Evolutionary conservation across 2,113 vertebrate genomes (phyloP), one percentile per base, ranked within the genome.

Genomic region (Scopus umbretta): DNA sequence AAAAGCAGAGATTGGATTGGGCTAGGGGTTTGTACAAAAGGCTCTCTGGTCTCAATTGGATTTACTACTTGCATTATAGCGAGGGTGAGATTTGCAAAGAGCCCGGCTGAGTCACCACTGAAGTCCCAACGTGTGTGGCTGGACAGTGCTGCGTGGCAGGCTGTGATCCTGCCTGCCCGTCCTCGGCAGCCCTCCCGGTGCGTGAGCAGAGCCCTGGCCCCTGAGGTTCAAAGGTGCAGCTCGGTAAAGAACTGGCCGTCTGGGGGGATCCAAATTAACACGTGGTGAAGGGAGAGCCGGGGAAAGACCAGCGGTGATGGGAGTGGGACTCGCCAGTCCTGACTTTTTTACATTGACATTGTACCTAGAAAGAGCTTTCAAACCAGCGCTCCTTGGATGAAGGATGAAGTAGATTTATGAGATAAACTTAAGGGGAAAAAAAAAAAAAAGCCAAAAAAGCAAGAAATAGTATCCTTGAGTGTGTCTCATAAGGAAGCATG

Each of bases 51-150:
- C 16, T 88, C 15, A 13, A 1, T 27, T 38, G 12, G 36, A 10
- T 10, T 13, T 59, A 43, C 72, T 62, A n/a, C 17, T 83, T 76
- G 8, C 5, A 7, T 52, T 70, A 10, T 19, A 58, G 12, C 47
- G 32, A 50, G 10, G 58, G 26, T 10, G 30, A 45, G 17, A 6
- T 70, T 90, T 83, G 30, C 16, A 56, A 59, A 65, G 43, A 76
- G 30, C 22, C 25, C 17, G 2, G 10, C 38, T 2, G 16, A 58
- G 45, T 78, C 5, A 4, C 23, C 1, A 0, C 19, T 67, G 10
- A 56, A 5, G 19, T 58, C 42, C 30, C 17, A 3, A 1, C 15
- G 9, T 19, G 1, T 14, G 42, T 25, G 42, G 19, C 52, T 78
- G 59, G 11, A 52, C 30, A 34, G 27, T 50, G 36, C 49, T 30